Evolutionary conservation across 2,888 invertebrate species (phyloP), one percentile per base, ranked within the genome.

Genomic region (Mesochorus sp.): DNA sequence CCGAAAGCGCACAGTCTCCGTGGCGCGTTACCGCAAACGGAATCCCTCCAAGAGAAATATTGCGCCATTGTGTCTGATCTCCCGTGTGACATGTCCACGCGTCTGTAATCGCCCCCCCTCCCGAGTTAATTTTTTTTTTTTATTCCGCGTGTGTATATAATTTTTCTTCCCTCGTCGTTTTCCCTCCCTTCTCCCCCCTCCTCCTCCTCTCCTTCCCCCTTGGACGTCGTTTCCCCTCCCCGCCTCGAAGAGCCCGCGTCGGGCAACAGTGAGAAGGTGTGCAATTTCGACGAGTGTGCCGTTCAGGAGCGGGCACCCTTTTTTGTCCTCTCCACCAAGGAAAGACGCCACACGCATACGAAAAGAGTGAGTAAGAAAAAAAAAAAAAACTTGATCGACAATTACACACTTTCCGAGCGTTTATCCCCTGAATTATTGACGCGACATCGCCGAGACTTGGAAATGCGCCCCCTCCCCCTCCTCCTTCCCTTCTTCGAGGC

Each of bases 401-500:
- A n/a, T 6, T 51, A 12, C 6, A 21, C 0, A 19, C 47, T 14
- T 37, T 24, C 37, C 28, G 51, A 31, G 47, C 14, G 28, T 47
- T 34, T 1, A 10, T 1, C 5, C 19, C 3, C 8, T 2, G 4
- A 24, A 26, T 12, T 55, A 19, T 34, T 34, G 19, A 47, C 47
- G 19, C 17, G 8, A 21, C 6, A 8, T 10, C 10, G 19, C 17
- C 44, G 21, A 47, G n/a, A n/a, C n/a, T n/a, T n/a, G n/a, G n/a
- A n/a, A n/a, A n/a, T n/a, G n/a, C n/a, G n/a, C n/a, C n/a, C n/a
- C n/a, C n/a, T n/a, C n/a, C n/a, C n/a, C n/a, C n/a, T n/a, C n/a
- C 76, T 53, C 12, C 4, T 28, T 31, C 62, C 53, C 21, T 80
- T 81, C 83, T 85, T 84, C n/a, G n/a, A 82, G 82, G 86, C 87